phyloP scores from a whole-genome alignment of 1,140 invertebrate species.

The Musca vetustissima region DNA sequence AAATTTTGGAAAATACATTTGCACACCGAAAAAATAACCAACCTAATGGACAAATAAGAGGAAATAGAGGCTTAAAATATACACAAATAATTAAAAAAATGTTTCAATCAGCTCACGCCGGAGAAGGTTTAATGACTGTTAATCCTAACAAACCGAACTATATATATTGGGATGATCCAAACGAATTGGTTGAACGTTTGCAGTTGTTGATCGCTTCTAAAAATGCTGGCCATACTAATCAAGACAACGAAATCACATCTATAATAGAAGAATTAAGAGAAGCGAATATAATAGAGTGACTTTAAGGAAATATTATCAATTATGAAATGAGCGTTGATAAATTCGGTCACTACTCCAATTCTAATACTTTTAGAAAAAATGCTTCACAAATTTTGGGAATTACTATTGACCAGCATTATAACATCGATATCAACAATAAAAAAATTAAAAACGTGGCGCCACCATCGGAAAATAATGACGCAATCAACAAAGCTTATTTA shows the following conservation, averaged over 20 bases:
- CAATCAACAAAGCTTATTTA: background rate
- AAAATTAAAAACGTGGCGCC: background rate
- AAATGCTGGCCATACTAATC: conserved; percentile 44
- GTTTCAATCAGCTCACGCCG: too few species aligned
- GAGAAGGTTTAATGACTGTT: background rate
- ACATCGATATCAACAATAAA: background rate
- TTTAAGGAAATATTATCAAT: too few species aligned
- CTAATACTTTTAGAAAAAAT: background rate
- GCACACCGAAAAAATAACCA: conserved; percentile 35
- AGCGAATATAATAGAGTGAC: too few species aligned
- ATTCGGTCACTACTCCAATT: too few species aligned
- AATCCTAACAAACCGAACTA: conserved; percentile 32
- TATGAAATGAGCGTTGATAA: too few species aligned
- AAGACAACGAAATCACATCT: conserved; percentile 48
- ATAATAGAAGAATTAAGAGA: too few species aligned
- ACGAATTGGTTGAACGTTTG: conserved; percentile 50
- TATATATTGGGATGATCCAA: conserved; percentile 51
- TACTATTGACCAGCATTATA: background rate
- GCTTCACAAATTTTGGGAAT: background rate
- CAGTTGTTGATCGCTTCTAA: conserved; percentile 44
- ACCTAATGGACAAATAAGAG: background rate
- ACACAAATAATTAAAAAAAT: too few species aligned
- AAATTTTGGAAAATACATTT: conserved; percentile 35
- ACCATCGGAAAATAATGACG: background rate
- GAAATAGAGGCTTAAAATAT: too few species aligned